Conservation (phyloP, 2,797 vertebrate genomes). For the Kryptolebias ocellatus region DNA sequence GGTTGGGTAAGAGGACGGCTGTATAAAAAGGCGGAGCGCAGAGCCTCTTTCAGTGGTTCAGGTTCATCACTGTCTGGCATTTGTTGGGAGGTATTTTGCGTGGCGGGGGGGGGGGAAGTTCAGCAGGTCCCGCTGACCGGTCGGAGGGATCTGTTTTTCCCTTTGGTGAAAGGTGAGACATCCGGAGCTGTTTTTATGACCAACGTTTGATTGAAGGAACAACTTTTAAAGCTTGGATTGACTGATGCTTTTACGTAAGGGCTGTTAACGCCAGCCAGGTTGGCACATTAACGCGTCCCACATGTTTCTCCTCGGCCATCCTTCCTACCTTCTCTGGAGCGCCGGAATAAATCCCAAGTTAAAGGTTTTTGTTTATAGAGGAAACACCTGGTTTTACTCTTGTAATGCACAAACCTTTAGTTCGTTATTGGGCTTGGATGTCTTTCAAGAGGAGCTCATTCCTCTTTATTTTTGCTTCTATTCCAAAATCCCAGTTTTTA, state of each 20-base stretch:
- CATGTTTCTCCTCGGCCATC: slow-evolving; percentile 23
- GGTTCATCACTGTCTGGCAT: slow-evolving; percentile 46
- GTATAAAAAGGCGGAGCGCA: slow-evolving; percentile 76
- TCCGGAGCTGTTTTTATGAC: not conserved
- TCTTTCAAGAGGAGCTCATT: not conserved
- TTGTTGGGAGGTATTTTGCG: slow-evolving; percentile 22
- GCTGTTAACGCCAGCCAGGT: slow-evolving; percentile 53
- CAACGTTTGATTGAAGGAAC: slow-evolving; percentile 14
- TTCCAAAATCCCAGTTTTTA: slow-evolving; percentile 1
- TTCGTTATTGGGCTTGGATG: not conserved
- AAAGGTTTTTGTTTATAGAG: not conserved
- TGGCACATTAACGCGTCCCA: slow-evolving; percentile 33
- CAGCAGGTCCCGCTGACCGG: slow-evolving; percentile 5
- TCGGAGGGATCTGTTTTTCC: slow-evolving; percentile 17
- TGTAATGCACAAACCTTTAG: not conserved
- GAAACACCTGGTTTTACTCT: not conserved
- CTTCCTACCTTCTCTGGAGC: slow-evolving; percentile 11
- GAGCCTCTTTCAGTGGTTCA: slow-evolving; percentile 49
- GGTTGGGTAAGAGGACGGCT: slow-evolving; percentile 67
- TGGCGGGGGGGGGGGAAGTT: slow-evolving; percentile 24
- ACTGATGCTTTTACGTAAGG: slow-evolving; percentile 20
- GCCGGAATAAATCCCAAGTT: not conserved
- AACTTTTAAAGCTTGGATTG: slow-evolving; percentile 39
- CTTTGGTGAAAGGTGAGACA: slow-evolving; percentile 57
- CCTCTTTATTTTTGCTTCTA: not conserved